Evolutionary conservation across 2,113 vertebrate species (phyloP).

Genomic region (Athene cunicularia): DNA sequence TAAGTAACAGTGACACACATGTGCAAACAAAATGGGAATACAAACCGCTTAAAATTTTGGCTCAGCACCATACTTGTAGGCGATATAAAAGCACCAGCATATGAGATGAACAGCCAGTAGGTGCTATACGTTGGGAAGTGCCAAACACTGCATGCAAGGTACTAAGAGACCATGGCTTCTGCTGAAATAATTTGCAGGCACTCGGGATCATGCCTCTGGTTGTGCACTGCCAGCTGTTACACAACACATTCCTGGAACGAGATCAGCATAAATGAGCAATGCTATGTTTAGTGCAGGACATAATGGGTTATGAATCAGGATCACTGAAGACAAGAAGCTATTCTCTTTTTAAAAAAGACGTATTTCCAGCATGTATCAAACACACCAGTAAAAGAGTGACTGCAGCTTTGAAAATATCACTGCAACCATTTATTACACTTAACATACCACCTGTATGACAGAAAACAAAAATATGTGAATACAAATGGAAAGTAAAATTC

Average conservation of each 20-base stretch:
- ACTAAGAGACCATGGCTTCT: neutral
- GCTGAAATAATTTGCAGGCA: slow-evolving; percentile 12
- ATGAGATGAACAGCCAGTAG: neutral
- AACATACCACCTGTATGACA: slow-evolving; percentile 11
- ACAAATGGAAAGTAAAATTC: slow-evolving; percentile 39
- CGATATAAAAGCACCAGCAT: fast-evolving
- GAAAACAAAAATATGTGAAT: slow-evolving; percentile 24
- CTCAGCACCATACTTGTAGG: neutral
- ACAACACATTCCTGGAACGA: slow-evolving; percentile 56
- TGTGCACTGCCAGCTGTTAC: slow-evolving; percentile 35
- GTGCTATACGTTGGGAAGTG: neutral
- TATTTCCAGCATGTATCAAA: slow-evolving; percentile 23
- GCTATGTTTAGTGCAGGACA: slow-evolving; percentile 34
- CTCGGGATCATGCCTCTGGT: neutral
- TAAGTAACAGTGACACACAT: neutral
- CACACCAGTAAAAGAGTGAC: slow-evolving; percentile 1
- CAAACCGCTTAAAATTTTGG: neutral
- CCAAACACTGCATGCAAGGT: neutral
- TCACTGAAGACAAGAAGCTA: slow-evolving; percentile 40
- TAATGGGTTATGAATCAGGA: slow-evolving; percentile 60
- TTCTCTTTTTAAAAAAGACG: neutral
- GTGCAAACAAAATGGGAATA: fast-evolving
- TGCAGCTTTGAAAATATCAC: slow-evolving; percentile 34
- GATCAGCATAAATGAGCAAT: neutral
- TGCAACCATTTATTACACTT: slow-evolving; percentile 11